Base-by-base conservation (phyloP, 2,888 invertebrate species). In the Hermodice carunculata region DNA sequence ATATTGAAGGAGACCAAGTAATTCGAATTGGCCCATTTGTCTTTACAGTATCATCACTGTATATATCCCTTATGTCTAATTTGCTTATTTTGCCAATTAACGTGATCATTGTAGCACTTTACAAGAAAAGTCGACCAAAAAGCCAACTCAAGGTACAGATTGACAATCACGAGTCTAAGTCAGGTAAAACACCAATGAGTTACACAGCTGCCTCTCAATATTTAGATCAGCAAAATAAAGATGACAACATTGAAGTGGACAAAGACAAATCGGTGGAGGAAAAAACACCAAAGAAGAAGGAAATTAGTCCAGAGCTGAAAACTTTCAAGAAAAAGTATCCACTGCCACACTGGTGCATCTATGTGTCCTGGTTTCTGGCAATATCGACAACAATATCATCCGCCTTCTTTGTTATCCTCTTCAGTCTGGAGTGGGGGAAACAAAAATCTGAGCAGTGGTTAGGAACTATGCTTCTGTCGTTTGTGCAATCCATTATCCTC, bases 391-490 rank as follows among this genome's bases (percentile, higher is more conserved):
- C 85, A 32, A 28, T 70, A 4, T 73, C 77, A 2, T 81, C 83
- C 5, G 77, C 80, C 43, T 83, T 87, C 77, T 86, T 87, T 72
- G 76, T 84, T 19, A 77, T 86, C 76, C 76, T 85, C 14, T 87
- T 85, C 77, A 86, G 85, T 57, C 81, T 87, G 68, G 73, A 84
- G 68, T 87, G 87, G 80, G 87, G 87, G 1, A 83, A 84, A 68
- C 79, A 78, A 48, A 85, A 85, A 58, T 82, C 86, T 1, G 81
- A 83, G 32, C 80, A 84, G 65, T 87, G 87, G 87, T 77, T 87
- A 5, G 79, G 84, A 0, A 78, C 86, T 8, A 34, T 70, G 3
- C 28, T 70, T 66, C 77, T 81, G 34, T 76, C 78, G 29, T 69
- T 80, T 11, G 62, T 73, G 11, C 77, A 80, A 63, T 79, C 80